These are phyloP conservation scores for Melanerpes aurifrons DNA, from an alignment of 2,113 vertebrate species.

Conservation along the genomic window DNA sequence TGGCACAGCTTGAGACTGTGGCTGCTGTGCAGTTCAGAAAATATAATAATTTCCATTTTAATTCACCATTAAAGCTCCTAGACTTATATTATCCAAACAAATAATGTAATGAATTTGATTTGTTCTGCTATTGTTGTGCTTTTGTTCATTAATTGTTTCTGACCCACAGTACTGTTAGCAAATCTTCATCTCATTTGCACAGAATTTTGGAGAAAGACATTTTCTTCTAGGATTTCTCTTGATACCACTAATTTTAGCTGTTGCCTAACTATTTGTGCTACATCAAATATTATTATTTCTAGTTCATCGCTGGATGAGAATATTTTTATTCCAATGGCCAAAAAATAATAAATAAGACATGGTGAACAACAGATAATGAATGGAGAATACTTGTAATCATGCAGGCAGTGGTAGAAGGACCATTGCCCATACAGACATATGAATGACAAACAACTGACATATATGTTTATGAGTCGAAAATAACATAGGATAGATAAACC, in stretches of 20 bases:
- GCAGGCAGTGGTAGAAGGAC: neutral
- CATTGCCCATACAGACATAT: neutral
- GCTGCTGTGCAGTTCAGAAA: neutral
- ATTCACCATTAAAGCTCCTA: neutral
- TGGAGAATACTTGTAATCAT: neutral
- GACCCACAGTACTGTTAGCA: neutral
- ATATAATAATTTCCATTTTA: neutral
- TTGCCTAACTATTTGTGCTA: neutral
- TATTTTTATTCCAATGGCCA: neutral
- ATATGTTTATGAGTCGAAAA: neutral
- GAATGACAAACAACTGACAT: neutral
- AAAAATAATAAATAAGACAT: neutral
- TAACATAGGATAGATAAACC: neutral
- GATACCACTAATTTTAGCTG: neutral
- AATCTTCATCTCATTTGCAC: constrained; percentile 3
- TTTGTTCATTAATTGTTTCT: neutral
- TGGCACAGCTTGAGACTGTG: too few relatives aligned
- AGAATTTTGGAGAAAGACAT: neutral
- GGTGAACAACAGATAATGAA: neutral
- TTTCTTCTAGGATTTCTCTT: neutral
- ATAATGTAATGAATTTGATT: neutral
- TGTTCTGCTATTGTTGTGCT: neutral
- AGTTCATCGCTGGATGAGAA: neutral
- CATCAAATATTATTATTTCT: neutral
- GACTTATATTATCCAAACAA: neutral